These are phyloP conservation scores for Arrhopalites spinosus DNA, from an alignment of 2,888 invertebrate species.

Conservation along the genomic window DNA sequence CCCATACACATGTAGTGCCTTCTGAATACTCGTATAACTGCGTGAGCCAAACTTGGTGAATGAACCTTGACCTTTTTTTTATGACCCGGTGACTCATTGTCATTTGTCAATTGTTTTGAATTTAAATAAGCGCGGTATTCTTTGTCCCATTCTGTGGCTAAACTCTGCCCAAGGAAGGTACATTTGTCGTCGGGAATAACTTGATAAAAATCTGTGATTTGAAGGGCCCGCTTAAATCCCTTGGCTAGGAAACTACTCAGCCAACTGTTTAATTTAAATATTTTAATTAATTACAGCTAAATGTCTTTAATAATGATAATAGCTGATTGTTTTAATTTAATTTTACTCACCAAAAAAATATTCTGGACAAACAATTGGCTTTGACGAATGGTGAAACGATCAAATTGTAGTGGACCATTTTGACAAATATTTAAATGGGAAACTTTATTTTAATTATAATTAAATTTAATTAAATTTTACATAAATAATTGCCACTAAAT, in stretches of 20 bases:
- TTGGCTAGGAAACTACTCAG: constrained; percentile 75
- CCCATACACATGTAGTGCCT: constrained; percentile 58
- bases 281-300: constrained; percentile 55
- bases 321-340: neutral
- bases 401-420: no score
- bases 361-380: neutral
- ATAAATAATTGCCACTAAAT: no score
- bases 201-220: constrained; percentile 74
- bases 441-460: no score
- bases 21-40: constrained; percentile 59
- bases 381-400: neutral
- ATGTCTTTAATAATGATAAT: neutral
- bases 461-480: no score
- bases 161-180: constrained; percentile 68
- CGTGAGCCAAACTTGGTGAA: constrained; percentile 58
- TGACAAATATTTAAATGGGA: no score
- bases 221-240: constrained; percentile 74
- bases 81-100: constrained; percentile 58
- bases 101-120: no score
- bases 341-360: constrained; percentile 53
- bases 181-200: constrained; percentile 73
- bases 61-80: constrained; percentile 31
- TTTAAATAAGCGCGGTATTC: constrained; percentile 40
- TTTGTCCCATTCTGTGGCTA: constrained; percentile 60
- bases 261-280: constrained; percentile 73